A percentile compares a stretch with the other conserved stretches of the same genome.
Evolutionary conservation across 2,888 invertebrate species (phyloP).

Genomic region (Augiades crinisus): DNA sequence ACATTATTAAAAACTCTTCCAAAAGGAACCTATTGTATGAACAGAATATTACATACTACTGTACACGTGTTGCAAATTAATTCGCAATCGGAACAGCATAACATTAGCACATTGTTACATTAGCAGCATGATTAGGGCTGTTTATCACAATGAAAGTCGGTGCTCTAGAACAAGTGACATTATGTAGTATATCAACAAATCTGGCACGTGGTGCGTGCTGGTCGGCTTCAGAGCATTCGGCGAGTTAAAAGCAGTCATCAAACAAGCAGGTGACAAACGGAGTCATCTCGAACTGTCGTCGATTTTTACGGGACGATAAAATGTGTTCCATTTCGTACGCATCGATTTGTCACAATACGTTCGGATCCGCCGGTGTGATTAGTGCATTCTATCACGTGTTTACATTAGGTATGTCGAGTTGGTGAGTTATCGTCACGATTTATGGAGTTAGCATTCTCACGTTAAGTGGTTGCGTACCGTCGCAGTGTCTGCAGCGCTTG

Average conservation of each 20-base stretch:
- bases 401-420: slow-evolving; percentile 18
- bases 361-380: slow-evolving; percentile 5
- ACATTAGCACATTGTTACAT: slow-evolving; percentile 20
- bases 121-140: slow-evolving; percentile 21
- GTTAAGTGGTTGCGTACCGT: slow-evolving; percentile 82
- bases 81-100: slow-evolving; percentile 17
- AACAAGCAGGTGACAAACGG: slow-evolving; percentile 17
- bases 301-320: slow-evolving; percentile 11
- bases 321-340: slow-evolving; percentile 10
- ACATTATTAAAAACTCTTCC: no score
- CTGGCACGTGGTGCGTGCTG: slow-evolving; percentile 26
- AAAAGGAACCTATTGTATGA: not conserved
- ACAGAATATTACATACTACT: slow-evolving; percentile 10
- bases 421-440: slow-evolving; percentile 21
- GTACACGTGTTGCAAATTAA: slow-evolving; percentile 23
- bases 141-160: slow-evolving; percentile 23
- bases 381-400: slow-evolving; percentile 24
- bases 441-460: slow-evolving; percentile 18
- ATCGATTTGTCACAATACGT: slow-evolving; percentile 3
- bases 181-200: slow-evolving; percentile 19
- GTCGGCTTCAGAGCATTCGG: slow-evolving; percentile 10
- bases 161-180: slow-evolving; percentile 18
- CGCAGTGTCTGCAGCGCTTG: slow-evolving; percentile 96
- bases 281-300: slow-evolving; percentile 13
- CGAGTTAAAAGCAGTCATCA: slow-evolving; percentile 20